Conservation (phyloP, 2,888 invertebrate genomes). For the Clivina fossor region DNA sequence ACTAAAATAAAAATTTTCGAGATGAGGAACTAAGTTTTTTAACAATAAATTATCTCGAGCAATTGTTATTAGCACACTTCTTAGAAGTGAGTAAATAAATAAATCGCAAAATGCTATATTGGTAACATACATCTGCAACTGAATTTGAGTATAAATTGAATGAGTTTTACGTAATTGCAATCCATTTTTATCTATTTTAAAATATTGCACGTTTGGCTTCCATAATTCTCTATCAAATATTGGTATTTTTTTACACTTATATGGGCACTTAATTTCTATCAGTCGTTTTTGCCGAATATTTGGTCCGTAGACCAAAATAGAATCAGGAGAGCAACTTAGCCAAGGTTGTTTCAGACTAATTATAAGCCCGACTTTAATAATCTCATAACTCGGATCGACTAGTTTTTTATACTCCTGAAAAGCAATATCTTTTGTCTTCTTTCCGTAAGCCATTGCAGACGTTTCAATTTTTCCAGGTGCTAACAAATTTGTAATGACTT, state of each 20-base stretch:
- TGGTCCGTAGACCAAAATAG: conserved; percentile 32
- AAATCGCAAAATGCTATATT: conserved; percentile 34
- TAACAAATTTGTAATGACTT: conserved; percentile 34
- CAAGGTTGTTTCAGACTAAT: conserved; percentile 36
- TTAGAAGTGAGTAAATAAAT: conserved; percentile 32
- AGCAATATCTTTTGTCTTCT: conserved; percentile 36
- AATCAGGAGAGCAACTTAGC: conserved; percentile 39
- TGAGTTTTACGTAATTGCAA: conserved; percentile 29
- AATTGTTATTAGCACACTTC: conserved; percentile 11
- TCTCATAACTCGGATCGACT: conserved; percentile 24
- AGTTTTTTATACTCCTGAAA: conserved; percentile 35
- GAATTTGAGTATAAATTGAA: conserved; percentile 33
- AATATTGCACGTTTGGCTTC: conserved; percentile 29
- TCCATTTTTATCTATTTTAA: conserved; percentile 34
- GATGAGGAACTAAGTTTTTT: not conserved
- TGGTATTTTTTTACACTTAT: conserved; percentile 31
- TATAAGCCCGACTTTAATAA: conserved; percentile 38
- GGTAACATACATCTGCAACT: conserved; percentile 32
- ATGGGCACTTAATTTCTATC: conserved; percentile 40
- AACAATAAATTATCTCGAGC: not conserved
- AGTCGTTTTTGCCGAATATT: conserved; percentile 38
- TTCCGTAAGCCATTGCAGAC: conserved; percentile 35
- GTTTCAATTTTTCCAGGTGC: conserved; percentile 28
- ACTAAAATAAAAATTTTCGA: conserved; percentile 3
- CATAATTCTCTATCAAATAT: conserved; percentile 19